These are phyloP conservation scores for Hydropotes inermis DNA, from an alignment of 2,113 vertebrate species.

Conservation along the genomic window DNA sequence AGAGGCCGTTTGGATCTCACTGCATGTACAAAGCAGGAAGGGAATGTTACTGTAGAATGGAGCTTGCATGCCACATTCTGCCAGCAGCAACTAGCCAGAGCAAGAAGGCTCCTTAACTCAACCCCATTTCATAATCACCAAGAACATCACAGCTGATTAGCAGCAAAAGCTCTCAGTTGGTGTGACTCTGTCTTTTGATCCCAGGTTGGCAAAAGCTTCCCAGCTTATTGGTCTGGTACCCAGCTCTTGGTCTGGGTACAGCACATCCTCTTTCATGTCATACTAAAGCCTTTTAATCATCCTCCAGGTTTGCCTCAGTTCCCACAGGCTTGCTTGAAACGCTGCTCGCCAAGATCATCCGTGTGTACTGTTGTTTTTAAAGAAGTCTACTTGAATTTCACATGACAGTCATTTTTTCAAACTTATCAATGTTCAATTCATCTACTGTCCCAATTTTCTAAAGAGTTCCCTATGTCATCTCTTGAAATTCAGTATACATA, in stretches of 20 bases:
- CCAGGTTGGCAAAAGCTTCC: constrained; percentile 46
- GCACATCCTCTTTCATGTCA: constrained; percentile 56
- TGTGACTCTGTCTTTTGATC: constrained; percentile 63
- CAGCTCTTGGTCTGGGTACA: constrained; percentile 50
- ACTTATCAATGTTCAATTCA: neutral
- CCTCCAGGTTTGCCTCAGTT: constrained; percentile 49
- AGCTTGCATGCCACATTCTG: constrained; percentile 49
- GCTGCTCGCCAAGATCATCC: constrained; percentile 32
- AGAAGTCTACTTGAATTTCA: constrained; percentile 21
- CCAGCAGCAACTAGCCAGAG: constrained; percentile 46
- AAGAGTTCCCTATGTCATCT: neutral
- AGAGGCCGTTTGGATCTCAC: constrained; percentile 20
- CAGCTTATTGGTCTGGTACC: neutral
- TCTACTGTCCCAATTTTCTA: constrained; percentile 5
- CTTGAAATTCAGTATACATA: constrained; percentile 7
- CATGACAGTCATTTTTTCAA: neutral
- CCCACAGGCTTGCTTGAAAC: neutral
- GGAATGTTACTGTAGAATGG: neutral
- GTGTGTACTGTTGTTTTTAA: neutral
- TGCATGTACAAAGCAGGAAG: neutral
- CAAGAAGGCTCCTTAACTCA: constrained; percentile 45
- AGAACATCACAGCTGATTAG: constrained; percentile 49
- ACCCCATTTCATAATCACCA: constrained; percentile 22
- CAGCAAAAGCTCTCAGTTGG: constrained; percentile 59
- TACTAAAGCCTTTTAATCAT: constrained; percentile 58